Evolutionary conservation across 2,888 invertebrate genomes (phyloP), one percentile per base, ranked within the genome.

Genomic region (Elmis aenea): DNA sequence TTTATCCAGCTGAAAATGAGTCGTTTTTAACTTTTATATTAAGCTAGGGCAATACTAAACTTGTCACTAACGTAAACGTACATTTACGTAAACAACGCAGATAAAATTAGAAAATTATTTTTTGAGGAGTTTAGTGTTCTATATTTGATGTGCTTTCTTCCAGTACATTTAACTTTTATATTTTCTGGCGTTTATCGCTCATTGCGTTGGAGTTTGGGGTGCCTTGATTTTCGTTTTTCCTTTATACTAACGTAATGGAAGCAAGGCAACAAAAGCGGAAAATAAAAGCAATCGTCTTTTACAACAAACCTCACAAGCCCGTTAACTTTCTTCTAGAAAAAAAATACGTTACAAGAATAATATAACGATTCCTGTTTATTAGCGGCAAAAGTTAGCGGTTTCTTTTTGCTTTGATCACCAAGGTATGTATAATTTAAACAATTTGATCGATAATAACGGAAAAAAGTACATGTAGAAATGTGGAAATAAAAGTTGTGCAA

Each of bases 141-240:
- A 46, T 42, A 49, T 40, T 42, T 47, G 42, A 47, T 47, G 39
- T 41, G 43, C 48, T 45, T 42, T 47, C 48, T 56, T 55, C 56
- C 56, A 42, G 45, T 50, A 54, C 54, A 56, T 56, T 56, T 54
- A 51, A 51, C 47, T 46, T 43, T 47, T 52, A 50, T 53, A 51
- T 51, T 51, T 46, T 44, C 45, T 39, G 32, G 45, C 50, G 48
- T 52, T 54, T 51, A 54, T 52, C 51, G 47, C 43, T 46, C 49
- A 46, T 50, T 46, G 46, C 39, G 45, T 46, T 41, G 40, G 40
- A 43, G 43, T 49, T 48, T 42, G 32, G 38, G 27, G 11, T 34
- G 36, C 44, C 45, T 41, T 22, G 39, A 48, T 49, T 46, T 51
- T 48, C 45, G n/a, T 38, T 42, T 46, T 44, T 40, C 39, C 40